Evolutionary conservation across 2,888 invertebrate species (phyloP), one percentile per base, ranked within the genome.

Genomic region (Drosophila kambysellisi): DNA sequence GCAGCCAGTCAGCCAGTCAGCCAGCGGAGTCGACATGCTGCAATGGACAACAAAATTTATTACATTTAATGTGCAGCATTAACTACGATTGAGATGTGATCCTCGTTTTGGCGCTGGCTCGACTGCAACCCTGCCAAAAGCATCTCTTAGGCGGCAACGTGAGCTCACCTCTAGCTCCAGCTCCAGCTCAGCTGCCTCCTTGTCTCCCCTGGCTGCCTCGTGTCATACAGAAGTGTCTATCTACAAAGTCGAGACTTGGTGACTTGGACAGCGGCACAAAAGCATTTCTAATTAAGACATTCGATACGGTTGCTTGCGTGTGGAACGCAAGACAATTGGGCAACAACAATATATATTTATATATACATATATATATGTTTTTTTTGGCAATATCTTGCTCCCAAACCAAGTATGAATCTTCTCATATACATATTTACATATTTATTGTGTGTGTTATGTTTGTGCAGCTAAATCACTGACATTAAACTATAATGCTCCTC

Each of bases 251-350:
- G n/a, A 62, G 53, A 53, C 66, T 52, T 53, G 66, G 65, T 57
- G 73, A 62, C 73, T 56, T 60, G 56, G 57, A 59, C 65, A 51
- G 58, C 51, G 70, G 64, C 68, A 64, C 69, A 73, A 79, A 74
- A 77, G 78, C 74, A 80, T 91, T 89, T 91, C 91, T 92, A 91
- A 92, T 92, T 91, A 91, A 91, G 92, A 91, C 91, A 92, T 91
- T 92, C 91, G 91, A 91, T 91, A 86, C 76, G 91, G 83, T 58
- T 73, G 88, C 82, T 90, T 89, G 91, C 88, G 91, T 91, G 91
- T 87, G 84, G 82, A 90, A 89, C 86, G 84, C 86, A 79, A 89
- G 71, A 81, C 76, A 75, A 77, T 84, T 83, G 76, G 76, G 74
- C 79, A 84, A 76, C 54, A n/a, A 32, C n/a, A 41, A 32, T 32